phyloP scores from a whole-genome alignment of 2,113 vertebrate species.

The Apaloderma vittatum region DNA sequence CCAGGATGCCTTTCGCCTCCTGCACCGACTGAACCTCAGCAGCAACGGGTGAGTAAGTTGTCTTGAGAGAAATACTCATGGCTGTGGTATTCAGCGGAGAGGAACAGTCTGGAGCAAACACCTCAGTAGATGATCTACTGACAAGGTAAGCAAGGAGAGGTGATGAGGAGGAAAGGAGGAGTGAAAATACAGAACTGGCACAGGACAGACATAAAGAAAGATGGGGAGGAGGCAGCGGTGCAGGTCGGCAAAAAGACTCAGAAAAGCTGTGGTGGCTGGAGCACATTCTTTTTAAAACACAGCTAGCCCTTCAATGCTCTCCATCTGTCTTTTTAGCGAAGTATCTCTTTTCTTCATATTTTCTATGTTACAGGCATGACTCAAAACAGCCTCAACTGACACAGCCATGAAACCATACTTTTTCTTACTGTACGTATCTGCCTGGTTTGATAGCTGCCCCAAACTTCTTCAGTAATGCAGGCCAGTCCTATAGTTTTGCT shows the following conservation, averaged over 20 bases:
- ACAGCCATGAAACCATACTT: neutral
- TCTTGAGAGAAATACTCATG: neutral
- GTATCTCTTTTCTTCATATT: neutral
- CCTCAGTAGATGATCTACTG: neutral
- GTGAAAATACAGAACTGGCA: neutral
- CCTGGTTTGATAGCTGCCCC: neutral
- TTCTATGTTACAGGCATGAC: neutral
- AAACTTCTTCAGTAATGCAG: neutral
- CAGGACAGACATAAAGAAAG: neutral
- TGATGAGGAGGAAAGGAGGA: neutral
- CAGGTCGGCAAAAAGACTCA: accelerated
- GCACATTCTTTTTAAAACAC: accelerated
- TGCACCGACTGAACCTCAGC: neutral
- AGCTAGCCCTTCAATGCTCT: neutral
- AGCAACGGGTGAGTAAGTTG: accelerated
- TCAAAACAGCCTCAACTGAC: neutral
- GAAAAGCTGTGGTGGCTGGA: neutral
- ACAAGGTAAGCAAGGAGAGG: neutral
- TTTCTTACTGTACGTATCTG: neutral
- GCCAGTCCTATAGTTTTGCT: neutral
- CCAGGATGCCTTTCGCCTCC: neutral
- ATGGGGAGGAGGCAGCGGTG: neutral
- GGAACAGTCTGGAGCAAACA: neutral
- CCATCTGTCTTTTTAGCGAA: neutral
- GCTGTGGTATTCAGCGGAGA: neutral